These are phyloP conservation scores for Seira musarum DNA, from an alignment of 2,888 invertebrate species.

Conservation along the genomic window DNA sequence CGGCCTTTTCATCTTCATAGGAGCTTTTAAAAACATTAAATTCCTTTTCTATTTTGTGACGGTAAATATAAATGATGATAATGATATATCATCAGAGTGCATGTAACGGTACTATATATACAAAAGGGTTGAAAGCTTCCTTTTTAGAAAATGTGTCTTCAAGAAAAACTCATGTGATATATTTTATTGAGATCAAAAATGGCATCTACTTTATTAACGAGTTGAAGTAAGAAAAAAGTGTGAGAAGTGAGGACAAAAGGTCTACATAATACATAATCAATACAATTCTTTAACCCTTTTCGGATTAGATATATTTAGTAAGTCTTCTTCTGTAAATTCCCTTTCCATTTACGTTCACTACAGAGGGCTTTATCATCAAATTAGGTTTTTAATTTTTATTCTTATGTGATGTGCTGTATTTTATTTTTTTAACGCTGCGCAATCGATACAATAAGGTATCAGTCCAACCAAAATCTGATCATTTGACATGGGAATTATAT, in stretches of 20 bases:
- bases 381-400: no score
- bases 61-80: not conserved
- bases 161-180: not conserved
- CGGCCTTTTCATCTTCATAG: not conserved
- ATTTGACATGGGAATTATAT: no score
- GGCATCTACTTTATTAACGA: not conserved
- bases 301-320: no score
- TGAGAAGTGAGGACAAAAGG: not conserved
- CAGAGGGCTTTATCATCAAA: no score
- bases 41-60: not conserved
- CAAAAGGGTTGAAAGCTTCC: not conserved
- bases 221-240: constrained; percentile 12
- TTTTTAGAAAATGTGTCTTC: not conserved
- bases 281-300: no score
- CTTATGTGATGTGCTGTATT: no score
- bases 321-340: no score
- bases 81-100: not conserved
- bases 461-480: no score
- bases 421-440: no score
- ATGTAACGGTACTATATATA: not conserved
- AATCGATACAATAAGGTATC: no score
- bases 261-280: no score
- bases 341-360: no score
- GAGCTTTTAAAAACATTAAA: not conserved
- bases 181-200: not conserved